A percentile compares a stretch with the other conserved stretches of the same genome.
phyloP scores from a whole-genome alignment of 2,113 vertebrate genomes.

The Alectura lathami region DNA sequence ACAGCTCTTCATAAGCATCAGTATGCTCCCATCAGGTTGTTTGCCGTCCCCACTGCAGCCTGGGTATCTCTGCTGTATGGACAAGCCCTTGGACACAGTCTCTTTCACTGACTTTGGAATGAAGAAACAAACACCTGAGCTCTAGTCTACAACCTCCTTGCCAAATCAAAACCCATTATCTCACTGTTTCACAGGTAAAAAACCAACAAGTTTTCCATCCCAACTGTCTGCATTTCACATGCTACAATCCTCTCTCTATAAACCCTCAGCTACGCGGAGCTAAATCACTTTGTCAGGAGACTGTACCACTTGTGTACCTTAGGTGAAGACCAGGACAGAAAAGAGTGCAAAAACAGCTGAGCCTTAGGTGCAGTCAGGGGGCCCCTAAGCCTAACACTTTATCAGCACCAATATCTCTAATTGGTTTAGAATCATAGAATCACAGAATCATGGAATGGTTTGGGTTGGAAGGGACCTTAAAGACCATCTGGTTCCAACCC shows the following conservation, averaged over 20 bases:
- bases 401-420: not conserved
- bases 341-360: not conserved
- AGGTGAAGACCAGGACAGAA: not conserved
- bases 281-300: not conserved
- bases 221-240: not conserved
- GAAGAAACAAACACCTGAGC: not conserved
- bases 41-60: not conserved
- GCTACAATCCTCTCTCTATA: not conserved
- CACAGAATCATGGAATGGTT: no score
- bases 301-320: rapidly evolving
- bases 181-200: not conserved
- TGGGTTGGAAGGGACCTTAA: no score
- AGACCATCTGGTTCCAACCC: no score
- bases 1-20: not conserved
- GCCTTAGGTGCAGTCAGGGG: rapidly evolving
- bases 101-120: not conserved
- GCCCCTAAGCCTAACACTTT: not conserved
- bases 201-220: not conserved
- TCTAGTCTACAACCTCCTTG: not conserved
- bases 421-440: no score
- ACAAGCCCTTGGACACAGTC: not conserved
- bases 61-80: not conserved
- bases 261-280: not conserved
- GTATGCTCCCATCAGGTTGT: not conserved
- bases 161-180: not conserved